A percentile compares a stretch with the other conserved stretches of the same genome.
Conservation (phyloP, 2,888 invertebrate species). For the Cristatella mucedo region DNA sequence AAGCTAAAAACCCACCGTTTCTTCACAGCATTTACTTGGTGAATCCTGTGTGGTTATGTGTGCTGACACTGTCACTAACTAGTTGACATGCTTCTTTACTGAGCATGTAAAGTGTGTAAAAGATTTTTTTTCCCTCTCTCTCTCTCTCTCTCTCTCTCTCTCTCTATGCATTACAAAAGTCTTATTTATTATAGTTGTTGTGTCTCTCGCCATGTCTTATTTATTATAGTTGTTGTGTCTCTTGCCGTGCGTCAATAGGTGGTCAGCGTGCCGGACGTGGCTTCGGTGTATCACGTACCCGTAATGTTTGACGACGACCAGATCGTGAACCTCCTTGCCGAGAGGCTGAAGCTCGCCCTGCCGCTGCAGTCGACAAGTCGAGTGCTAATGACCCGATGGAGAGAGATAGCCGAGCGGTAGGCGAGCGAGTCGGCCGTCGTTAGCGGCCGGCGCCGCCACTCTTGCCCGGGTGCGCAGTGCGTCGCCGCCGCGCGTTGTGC, state of each 20-base stretch:
- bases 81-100: no score
- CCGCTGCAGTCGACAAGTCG: slow-evolving; percentile 46
- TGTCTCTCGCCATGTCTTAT: background rate
- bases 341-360: slow-evolving; percentile 56
- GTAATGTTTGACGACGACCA: slow-evolving; percentile 78
- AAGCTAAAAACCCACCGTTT: no score
- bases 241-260: slow-evolving; percentile 46
- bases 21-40: no score
- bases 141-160: no score
- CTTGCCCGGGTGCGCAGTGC: background rate
- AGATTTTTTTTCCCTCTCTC: no score
- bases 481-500: background rate
- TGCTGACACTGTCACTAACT: no score
- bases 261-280: slow-evolving; percentile 79
- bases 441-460: no score
- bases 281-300: slow-evolving; percentile 89
- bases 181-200: no score
- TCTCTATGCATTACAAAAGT: no score
- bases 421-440: no score
- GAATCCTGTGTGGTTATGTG: no score
- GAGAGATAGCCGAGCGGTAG: slow-evolving; percentile 61
- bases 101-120: no score
- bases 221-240: background rate
- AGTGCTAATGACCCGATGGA: slow-evolving; percentile 73
- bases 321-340: slow-evolving; percentile 64